A percentile compares a stretch with the other conserved stretches of the same genome.
Evolutionary conservation across 2,797 vertebrate genomes (phyloP).

Genomic region (Arnoldichthys spilopterus): DNA sequence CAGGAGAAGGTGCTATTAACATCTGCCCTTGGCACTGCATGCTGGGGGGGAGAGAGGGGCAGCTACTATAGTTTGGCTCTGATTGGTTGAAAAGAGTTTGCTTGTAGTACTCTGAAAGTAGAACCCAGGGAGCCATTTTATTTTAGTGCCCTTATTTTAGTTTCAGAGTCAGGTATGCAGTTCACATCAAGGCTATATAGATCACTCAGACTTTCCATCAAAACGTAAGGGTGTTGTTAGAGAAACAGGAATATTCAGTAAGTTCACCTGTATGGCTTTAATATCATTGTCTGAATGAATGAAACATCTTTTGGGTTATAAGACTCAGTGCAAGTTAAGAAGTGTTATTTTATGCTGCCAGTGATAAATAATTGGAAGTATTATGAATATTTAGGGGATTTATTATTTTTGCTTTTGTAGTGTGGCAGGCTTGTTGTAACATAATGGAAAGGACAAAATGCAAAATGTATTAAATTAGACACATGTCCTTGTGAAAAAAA

Average conservation of each 20-base stretch:
- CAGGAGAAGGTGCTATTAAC: not conserved
- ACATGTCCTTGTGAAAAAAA: too few relatives aligned
- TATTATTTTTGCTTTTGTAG: too few relatives aligned
- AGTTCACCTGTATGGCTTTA: not conserved
- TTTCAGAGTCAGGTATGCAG: constrained; percentile 4
- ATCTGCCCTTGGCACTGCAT: not conserved
- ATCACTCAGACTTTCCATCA: not conserved
- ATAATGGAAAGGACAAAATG: too few relatives aligned
- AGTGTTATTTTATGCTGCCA: too few relatives aligned
- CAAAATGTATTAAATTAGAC: too few relatives aligned
- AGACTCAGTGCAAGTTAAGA: too few relatives aligned
- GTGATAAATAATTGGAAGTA: too few relatives aligned
- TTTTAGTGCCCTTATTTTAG: constrained; percentile 4
- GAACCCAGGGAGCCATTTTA: not conserved
- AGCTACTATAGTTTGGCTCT: not conserved
- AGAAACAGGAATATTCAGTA: not conserved
- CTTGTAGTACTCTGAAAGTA: not conserved
- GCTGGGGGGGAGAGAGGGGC: not conserved
- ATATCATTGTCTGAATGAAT: too few relatives aligned
- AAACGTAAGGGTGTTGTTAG: not conserved
- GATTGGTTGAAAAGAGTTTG: constrained; percentile 10
- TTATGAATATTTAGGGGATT: too few relatives aligned
- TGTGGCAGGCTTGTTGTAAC: too few relatives aligned
- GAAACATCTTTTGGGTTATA: not conserved
- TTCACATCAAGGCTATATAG: not conserved